Conservation (phyloP, 2,797 vertebrate species). For the Dendrocincla fuliginosa region DNA sequence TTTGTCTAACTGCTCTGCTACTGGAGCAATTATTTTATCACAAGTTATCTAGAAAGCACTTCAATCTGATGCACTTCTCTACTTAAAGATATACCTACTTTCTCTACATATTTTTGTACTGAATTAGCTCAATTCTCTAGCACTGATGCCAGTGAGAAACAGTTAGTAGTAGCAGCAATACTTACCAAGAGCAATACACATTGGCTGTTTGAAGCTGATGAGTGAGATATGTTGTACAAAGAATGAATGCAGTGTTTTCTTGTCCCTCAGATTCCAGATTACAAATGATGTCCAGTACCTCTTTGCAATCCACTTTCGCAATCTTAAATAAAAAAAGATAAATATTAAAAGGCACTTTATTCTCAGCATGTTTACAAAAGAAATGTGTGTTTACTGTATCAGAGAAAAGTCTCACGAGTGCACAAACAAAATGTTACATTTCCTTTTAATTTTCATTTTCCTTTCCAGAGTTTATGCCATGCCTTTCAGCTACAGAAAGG, state of each 20-base stretch:
- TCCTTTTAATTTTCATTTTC: neutral
- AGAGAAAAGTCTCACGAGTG: constrained; percentile 1
- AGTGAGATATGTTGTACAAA: constrained; percentile 97
- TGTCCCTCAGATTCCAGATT: constrained; percentile 95
- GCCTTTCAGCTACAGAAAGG: neutral
- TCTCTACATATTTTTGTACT: neutral
- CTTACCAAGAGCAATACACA: constrained; percentile 94
- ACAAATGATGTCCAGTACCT: constrained; percentile 94
- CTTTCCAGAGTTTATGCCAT: neutral
- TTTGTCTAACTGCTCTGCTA: neutral
- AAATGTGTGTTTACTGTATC: constrained; percentile 4
- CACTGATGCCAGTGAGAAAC: neutral
- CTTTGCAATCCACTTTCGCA: constrained; percentile 93
- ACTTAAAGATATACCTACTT: neutral
- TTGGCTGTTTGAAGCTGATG: constrained; percentile 96
- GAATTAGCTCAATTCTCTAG: neutral
- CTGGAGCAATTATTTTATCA: neutral
- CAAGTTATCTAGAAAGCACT: neutral
- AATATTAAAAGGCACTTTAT: neutral
- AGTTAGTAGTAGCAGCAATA: neutral
- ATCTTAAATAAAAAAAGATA: constrained; percentile 79
- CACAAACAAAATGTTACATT: neutral
- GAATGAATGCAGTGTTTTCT: constrained; percentile 93
- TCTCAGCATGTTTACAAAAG: neutral
- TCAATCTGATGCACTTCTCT: neutral